phyloP scores from a whole-genome alignment of 2,113 vertebrate genomes.

The Gorilla gorilla region DNA sequence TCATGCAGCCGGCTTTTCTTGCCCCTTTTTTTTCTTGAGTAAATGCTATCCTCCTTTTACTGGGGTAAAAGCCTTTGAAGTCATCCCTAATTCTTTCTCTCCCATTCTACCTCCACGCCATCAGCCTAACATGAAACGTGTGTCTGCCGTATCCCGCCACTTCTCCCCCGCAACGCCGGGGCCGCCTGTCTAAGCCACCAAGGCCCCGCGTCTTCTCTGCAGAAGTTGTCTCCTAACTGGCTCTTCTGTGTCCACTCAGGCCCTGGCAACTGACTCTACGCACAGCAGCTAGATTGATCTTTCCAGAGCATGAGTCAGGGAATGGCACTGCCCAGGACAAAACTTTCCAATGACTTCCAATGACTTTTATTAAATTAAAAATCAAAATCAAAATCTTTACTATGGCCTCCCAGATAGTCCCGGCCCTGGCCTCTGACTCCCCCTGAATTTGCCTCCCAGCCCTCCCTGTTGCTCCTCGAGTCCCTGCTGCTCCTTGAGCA shows the following conservation, averaged over 20 bases:
- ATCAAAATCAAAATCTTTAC: neutral
- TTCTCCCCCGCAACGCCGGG: neutral
- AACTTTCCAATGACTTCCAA: neutral
- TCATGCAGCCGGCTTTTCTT: no score
- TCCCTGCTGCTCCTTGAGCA: neutral
- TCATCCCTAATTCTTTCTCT: no score
- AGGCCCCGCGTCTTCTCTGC: fast-evolving
- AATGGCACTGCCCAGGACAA: neutral
- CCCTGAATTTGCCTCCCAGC: fast-evolving
- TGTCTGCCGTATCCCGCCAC: fast-evolving
- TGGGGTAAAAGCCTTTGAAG: no score
- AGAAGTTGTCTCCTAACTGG: neutral
- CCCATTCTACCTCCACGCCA: no score
- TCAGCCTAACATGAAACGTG: no score
- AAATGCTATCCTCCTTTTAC: no score
- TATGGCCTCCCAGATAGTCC: neutral
- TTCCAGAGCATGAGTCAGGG: neutral
- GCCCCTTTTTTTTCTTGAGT: no score
- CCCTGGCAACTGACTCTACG: no score
- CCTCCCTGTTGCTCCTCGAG: fast-evolving
- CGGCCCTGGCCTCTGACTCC: neutral
- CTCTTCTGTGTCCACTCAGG: neutral
- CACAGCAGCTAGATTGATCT: no score
- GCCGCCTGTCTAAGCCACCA: neutral
- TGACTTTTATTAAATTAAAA: no score